Evolutionary conservation across 2,888 invertebrate genomes (phyloP).

Genomic region (Tipula lateralis): DNA sequence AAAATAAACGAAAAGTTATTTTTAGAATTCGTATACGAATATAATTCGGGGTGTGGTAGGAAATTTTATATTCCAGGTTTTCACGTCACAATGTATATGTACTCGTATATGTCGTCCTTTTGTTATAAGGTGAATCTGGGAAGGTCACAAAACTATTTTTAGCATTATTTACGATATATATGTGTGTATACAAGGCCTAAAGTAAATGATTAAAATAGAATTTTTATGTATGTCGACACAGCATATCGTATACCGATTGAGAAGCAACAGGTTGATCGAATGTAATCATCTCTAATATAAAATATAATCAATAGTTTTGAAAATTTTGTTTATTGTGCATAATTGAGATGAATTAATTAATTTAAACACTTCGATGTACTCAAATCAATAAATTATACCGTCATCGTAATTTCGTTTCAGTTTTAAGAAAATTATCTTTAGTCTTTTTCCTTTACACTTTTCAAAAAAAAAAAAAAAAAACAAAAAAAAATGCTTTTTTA

Average conservation of each 20-base stretch:
- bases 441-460: background rate
- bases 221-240: background rate
- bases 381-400: constrained; percentile 19
- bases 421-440: constrained; percentile 6
- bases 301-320: background rate
- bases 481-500: background rate
- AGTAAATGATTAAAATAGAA: background rate
- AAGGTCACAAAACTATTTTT: background rate
- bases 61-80: background rate
- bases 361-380: background rate
- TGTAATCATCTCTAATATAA: background rate
- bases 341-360: background rate
- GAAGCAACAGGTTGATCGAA: constrained; percentile 1
- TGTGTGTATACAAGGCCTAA: background rate
- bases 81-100: background rate
- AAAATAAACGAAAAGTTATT: background rate
- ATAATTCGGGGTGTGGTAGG: constrained; percentile 1
- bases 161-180: background rate
- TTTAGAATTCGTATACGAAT: background rate
- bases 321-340: background rate
- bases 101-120: background rate
- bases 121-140: background rate
- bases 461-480: background rate
- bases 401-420: background rate
- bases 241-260: background rate